Evolutionary conservation across 92 coral and sea anemone species (phyloP), one percentile per base, ranked within the genome.

Genomic region (Palythoa grandiflora): DNA sequence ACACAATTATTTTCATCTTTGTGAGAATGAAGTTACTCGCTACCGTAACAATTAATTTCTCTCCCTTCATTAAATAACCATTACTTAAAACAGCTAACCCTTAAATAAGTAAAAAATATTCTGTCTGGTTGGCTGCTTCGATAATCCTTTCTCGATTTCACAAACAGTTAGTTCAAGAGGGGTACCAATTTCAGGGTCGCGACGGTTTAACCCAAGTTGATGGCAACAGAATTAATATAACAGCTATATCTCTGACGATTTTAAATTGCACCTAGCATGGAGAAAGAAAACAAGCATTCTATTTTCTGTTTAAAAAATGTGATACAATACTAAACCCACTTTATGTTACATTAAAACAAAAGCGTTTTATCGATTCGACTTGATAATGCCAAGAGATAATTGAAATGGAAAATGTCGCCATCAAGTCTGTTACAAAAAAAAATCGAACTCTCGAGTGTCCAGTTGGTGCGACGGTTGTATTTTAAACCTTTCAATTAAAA

Each of bases 131-230:
- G 20, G 44, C 63, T 28, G 21, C 65, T 51, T 16, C 80, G 40
- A 38, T 61, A 76, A 53, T 76, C 4, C 83, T 77, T 53, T 77
- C 83, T 54, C 68, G 66, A 77, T 77, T 77, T 77, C 68, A 35
- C 54, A 19, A 50, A 50, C 83, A 54, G 68, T 35, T 55, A 77
- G 14, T 12, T 77, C 68, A 19, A 28, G 47, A 77, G 28, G 68
- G 68, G 44, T 77, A 55, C 5, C 48, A 9, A 21, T 51, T 53
- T 21, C 20, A 37, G 35, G 75, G 75, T 81, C 86, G 86, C 38
- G 28, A 68, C 28, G 28, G 86, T 65, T 81, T 71, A 81, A 66
- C 53, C 75, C 21, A 52, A 44, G 75, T 53, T 44, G 47, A 44
- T 81, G 36, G 55, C 59, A 81, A 70, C 61, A 48, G 39, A 75